Evolutionary conservation across 2,888 invertebrate genomes (phyloP).

Genomic region (Meteorus colon): DNA sequence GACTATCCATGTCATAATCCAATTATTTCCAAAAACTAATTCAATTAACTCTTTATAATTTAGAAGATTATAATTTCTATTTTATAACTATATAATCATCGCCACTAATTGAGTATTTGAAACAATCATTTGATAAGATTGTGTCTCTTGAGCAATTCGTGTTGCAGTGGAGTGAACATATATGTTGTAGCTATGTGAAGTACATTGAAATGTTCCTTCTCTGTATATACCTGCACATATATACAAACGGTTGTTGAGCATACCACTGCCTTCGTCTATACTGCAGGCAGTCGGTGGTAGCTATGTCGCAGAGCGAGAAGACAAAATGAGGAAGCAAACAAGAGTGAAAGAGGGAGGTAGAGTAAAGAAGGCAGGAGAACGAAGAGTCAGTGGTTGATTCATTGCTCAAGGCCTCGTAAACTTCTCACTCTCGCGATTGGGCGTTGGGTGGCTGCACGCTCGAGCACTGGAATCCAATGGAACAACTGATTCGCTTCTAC

Average conservation of each 20-base stretch:
- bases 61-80: no score
- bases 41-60: no score
- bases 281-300: neutral
- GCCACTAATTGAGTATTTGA: neutral
- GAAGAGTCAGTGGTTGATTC: slow-evolving; percentile 45
- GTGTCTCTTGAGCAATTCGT: neutral
- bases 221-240: neutral
- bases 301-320: slow-evolving; percentile 23
- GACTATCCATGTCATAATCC: no score
- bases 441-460: slow-evolving; percentile 24
- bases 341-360: neutral
- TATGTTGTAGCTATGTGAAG: neutral
- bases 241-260: neutral
- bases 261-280: neutral
- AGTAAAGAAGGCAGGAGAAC: slow-evolving; percentile 12
- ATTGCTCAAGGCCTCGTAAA: slow-evolving; percentile 51
- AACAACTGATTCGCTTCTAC: slow-evolving; percentile 33
- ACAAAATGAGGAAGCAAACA: slow-evolving; percentile 15
- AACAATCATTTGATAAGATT: neutral
- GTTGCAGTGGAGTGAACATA: neutral
- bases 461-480: slow-evolving; percentile 23
- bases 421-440: slow-evolving; percentile 52
- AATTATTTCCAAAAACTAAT: no score
- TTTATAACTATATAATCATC: neutral
- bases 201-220: neutral